These are phyloP conservation scores for Rhinolophus sinicus DNA, from an alignment of 2,113 vertebrate genomes.

Conservation along the genomic window DNA sequence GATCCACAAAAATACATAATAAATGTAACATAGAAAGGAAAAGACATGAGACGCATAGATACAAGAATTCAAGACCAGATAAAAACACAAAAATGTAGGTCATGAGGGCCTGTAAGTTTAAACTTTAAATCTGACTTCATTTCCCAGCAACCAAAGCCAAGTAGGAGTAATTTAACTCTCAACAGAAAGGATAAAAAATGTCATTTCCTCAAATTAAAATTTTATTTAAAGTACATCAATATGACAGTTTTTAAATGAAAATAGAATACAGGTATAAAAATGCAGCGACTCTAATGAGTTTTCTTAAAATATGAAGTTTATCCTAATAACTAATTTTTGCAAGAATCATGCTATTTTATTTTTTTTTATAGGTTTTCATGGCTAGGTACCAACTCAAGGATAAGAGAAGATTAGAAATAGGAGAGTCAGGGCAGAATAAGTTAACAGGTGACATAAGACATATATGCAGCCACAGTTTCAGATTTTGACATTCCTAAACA, in stretches of 20 bases:
- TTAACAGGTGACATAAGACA: not conserved
- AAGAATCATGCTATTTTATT: not conserved
- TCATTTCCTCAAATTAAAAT: not conserved
- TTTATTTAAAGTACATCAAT: not conserved
- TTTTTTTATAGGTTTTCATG: conserved; percentile 15
- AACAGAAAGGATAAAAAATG: not conserved
- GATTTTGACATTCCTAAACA: conserved; percentile 30
- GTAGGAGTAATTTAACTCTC: not conserved
- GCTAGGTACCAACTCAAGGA: not conserved
- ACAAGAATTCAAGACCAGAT: not conserved
- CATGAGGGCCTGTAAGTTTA: not conserved
- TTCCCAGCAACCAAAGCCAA: not conserved
- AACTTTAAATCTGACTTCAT: conserved; percentile 37
- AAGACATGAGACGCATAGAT: not conserved
- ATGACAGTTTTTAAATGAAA: conserved; percentile 26
- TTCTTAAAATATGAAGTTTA: conserved; percentile 14
- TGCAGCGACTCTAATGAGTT: not conserved
- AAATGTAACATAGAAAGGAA: not conserved
- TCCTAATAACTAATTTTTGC: not conserved
- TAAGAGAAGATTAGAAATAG: not conserved
- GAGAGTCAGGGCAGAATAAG: not conserved
- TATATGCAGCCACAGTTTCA: not conserved
- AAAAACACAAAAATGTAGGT: not conserved
- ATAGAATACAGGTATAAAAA: not conserved
- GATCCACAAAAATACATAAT: not conserved